Evolutionary conservation across 2,113 vertebrate species (phyloP).

Genomic region (Chrysochloris asiatica): DNA sequence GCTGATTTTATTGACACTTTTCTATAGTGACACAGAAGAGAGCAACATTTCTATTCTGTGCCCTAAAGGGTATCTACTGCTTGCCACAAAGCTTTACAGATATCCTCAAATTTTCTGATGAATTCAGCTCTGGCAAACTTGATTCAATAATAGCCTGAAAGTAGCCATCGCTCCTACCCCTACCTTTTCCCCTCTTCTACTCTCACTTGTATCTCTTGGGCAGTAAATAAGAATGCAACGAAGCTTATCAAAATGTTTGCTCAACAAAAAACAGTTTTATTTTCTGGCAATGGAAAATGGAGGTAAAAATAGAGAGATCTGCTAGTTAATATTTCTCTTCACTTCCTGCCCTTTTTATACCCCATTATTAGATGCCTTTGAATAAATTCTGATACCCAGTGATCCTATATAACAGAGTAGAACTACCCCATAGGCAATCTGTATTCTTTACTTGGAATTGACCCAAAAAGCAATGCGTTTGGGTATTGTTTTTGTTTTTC

Average conservation of each 20-base stretch:
- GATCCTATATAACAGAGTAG: too few species aligned
- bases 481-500: too few species aligned
- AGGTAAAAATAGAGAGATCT: background rate
- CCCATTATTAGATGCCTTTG: background rate
- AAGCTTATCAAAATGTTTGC: background rate
- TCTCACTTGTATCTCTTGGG: background rate
- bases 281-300: too few species aligned
- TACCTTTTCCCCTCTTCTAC: background rate
- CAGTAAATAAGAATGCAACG: background rate
- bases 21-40: background rate
- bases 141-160: background rate
- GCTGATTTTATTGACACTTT: background rate
- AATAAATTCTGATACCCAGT: too few species aligned
- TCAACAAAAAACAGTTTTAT: background rate
- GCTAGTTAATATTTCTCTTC: background rate
- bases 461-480: background rate
- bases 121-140: background rate
- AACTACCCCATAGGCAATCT: too few species aligned
- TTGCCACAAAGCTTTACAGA: constrained; percentile 5
- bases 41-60: background rate
- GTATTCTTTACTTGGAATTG: background rate
- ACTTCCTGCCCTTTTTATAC: background rate
- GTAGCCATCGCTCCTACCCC: background rate
- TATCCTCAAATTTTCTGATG: background rate
- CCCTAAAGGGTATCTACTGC: background rate